Base-by-base conservation (phyloP, 2,888 invertebrate genomes). In the Cepaea hortensis region DNA sequence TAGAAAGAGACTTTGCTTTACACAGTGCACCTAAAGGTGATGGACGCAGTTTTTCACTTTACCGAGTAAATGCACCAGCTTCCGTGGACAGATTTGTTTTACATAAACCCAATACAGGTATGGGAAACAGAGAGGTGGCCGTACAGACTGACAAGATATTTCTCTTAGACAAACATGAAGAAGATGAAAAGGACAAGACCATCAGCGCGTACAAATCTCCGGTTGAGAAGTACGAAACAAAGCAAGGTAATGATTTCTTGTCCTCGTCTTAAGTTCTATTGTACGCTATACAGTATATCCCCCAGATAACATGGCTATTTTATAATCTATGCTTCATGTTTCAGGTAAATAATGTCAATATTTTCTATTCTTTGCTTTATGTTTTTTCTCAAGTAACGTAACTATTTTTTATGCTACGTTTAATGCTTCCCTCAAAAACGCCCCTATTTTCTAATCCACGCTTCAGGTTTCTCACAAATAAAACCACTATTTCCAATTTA, bases 191-290 rank as follows among this genome's bases (percentile, higher is more conserved):
- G 13, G 35, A 7, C 18, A 73, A 85, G 5, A 50, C 50, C 18
- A 85, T 73, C 46, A 73, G 55, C 4, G 48, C 72, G 0, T 50
- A 50, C 68, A 76, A 68, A 50, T 86, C 86, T 18, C 86, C 86
- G n/a, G 46, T 86, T 3, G 73, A 73, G 23, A 87, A 87, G 48
- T 84, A 84, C 55, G 76, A 84, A 2, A 72, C 18, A 3, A 82
- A 70, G 62, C 82, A 35, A 73, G 85, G 85, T 81, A 65, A 82
- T 55, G 23, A 50, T 35, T 35, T 35, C 35, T 35, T 35, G 35
- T 35, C 35, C 35, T 35, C 35, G 35, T 35, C 35, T 35, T 35
- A 35, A 1, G 35, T 35, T 35, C 35, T 35, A 35, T 35, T 35
- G 35, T 35, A 35, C 35, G 35, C 35, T 35, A 35, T 35, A 35